Evolutionary conservation across 2,113 vertebrate species (phyloP).

Genomic region (Coryphaenoides rupestris): DNA sequence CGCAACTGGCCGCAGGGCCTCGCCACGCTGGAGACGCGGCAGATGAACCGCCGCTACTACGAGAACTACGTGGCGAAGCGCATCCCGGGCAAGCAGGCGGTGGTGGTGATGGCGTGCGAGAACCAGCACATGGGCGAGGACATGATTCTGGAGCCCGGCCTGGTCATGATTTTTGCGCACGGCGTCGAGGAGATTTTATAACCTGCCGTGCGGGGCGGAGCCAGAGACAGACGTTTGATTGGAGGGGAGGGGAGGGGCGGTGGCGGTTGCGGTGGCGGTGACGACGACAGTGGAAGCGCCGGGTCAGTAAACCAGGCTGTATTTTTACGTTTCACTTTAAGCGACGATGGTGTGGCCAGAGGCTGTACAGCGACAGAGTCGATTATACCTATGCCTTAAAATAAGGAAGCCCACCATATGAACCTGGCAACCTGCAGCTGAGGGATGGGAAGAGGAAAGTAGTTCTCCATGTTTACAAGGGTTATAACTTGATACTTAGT

Average conservation of each 20-base stretch:
- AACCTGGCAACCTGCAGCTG: constrained; percentile 49
- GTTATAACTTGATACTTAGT: constrained; percentile 54
- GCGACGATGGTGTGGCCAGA: constrained; percentile 18
- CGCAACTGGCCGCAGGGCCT: constrained; percentile 96
- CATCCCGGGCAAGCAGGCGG: constrained; percentile 96
- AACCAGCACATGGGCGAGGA: constrained; percentile 99
- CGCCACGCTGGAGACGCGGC: constrained; percentile 93
- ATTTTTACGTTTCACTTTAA: constrained; percentile 28
- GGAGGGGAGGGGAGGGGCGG: constrained; percentile 2
- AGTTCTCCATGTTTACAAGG: constrained; percentile 63
- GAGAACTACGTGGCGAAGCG: constrained; percentile 98
- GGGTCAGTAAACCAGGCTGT: constrained; percentile 35
- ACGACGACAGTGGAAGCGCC: constrained; percentile 10
- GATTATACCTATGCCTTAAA: constrained; percentile 70
- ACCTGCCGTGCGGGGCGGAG: too few species aligned
- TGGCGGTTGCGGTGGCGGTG: background rate
- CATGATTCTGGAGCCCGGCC: constrained; percentile 95
- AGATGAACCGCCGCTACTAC: constrained; percentile 98
- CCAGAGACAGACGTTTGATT: constrained; percentile 33
- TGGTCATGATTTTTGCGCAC: constrained; percentile 97
- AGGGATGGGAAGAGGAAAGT: constrained; percentile 35
- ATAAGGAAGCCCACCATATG: constrained; percentile 54
- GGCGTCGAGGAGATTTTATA: constrained; percentile 93
- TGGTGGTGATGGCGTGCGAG: constrained; percentile 97
- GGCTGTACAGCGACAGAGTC: constrained; percentile 44